phyloP scores from a whole-genome alignment of 1,140 invertebrate species.

The Tribolium castaneum region DNA sequence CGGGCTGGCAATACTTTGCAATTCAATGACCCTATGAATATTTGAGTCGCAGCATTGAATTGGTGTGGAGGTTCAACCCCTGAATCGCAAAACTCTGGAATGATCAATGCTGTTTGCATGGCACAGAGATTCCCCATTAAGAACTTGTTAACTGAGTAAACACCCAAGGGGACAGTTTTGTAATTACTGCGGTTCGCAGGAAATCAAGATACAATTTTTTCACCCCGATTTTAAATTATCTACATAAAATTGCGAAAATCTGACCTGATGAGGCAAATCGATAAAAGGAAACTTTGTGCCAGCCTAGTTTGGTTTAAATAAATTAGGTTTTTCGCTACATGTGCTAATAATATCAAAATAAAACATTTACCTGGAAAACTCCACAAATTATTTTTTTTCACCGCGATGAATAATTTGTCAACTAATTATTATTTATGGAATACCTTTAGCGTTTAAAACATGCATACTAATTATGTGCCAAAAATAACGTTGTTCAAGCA shows the following conservation, averaged over 20 bases:
- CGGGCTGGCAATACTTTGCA: conserved; percentile 28
- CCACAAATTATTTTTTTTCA: no score
- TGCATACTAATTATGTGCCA: no score
- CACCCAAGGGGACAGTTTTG: neutral
- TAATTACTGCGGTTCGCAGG: neutral
- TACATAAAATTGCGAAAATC: neutral
- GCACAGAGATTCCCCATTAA: conserved; percentile 28
- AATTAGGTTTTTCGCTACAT: no score
- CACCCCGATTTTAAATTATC: neutral
- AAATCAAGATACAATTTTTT: neutral
- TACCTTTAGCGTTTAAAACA: no score
- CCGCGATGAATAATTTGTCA: no score
- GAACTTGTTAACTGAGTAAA: conserved; percentile 26
- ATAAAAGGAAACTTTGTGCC: neutral
- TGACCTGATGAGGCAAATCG: neutral
- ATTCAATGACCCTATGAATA: conserved; percentile 28
- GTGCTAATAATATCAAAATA: no score
- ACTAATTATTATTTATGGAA: no score
- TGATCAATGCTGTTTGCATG: conserved; percentile 33
- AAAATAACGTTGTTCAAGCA: neutral
- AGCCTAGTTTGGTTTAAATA: neutral
- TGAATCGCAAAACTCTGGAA: conserved; percentile 7
- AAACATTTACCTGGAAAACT: no score
- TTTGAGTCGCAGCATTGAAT: conserved; percentile 3
- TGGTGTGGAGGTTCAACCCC: conserved; percentile 15